Base-by-base conservation (phyloP, 2,113 vertebrate species). In the Anser cygnoides region DNA sequence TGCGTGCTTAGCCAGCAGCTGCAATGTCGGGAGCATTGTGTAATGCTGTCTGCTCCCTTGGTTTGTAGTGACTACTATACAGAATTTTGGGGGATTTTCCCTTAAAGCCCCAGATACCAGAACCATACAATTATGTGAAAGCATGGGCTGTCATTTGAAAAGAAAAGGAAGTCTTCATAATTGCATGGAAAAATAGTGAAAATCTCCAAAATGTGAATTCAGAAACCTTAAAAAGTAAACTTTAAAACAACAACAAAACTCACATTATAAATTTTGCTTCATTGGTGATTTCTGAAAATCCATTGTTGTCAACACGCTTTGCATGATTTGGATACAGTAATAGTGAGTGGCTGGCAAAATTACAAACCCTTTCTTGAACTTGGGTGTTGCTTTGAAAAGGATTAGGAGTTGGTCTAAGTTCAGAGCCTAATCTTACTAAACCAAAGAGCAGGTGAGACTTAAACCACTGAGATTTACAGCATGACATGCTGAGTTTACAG, bases 361-460 rank as follows among this genome's bases (percentile, higher is more conserved):
- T 33, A 16, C 61, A 44, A 4, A 41, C 15, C 8, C 7, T 39
- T 41, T 46, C 37, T 29, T 70, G 78, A 28, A 6, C 2, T 35
- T n/a, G 4, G 10, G 2, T 7, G 13, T 37, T 50, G 43, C 15
- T 74, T 86, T 44, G 25, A 50, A 73, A 50, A 68, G 23, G 3
- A 10, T 22, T 14, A 18, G 54, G 59, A 33, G 11, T 3, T 62
- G 21, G 3, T 70, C 13, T 33, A 50, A 44, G 28, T 11, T 3
- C 20, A 65, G 59, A 80, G 5, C 29, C 13, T 46, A 14, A 9
- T 28, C 23, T 4, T 82, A 21, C 22, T 63, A 68, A 33, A n/a
- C 1, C 0, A 33, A 37, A 9, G 7, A 26, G 8, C 58, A 58
- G 41, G 10, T 46, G 21, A 3, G 1, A 35, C 5, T 57, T 20